phyloP scores from a whole-genome alignment of 1,140 invertebrate genomes.

The Drosophila leontia region DNA sequence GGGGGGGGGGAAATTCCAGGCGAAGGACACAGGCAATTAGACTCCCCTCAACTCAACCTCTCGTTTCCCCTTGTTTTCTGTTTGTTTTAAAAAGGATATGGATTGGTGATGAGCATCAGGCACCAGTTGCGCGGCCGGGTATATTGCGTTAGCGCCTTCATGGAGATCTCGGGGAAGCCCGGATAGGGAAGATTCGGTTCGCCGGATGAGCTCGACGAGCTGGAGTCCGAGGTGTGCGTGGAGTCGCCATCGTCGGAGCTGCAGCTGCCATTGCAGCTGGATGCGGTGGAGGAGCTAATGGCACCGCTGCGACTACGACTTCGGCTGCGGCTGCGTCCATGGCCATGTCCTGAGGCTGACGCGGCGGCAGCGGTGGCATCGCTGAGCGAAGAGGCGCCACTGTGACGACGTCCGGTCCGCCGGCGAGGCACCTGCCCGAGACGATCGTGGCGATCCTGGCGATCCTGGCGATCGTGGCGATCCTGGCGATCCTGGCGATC shows the following conservation, averaged over 20 bases:
- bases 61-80: slow-evolving; percentile 1
- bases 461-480: not conserved
- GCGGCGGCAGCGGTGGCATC: slow-evolving; percentile 32
- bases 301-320: slow-evolving; percentile 29
- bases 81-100: slow-evolving; percentile 95
- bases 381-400: slow-evolving; percentile 64
- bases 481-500: slow-evolving; percentile 12
- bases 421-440: slow-evolving; percentile 36
- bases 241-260: slow-evolving; percentile 87
- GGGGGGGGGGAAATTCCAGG: slow-evolving; percentile 21
- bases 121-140: slow-evolving; percentile 95
- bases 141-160: slow-evolving; percentile 94
- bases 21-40: slow-evolving; percentile 61
- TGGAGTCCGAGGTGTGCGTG: slow-evolving; percentile 67
- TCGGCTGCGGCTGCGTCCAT: not conserved
- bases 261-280: slow-evolving; percentile 85
- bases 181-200: slow-evolving; percentile 93
- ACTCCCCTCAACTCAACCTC: not conserved
- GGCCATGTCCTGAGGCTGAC: not conserved
- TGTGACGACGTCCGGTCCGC: slow-evolving; percentile 51
- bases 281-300: slow-evolving; percentile 65
- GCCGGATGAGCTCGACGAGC: slow-evolving; percentile 86
- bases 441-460: not conserved
- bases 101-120: slow-evolving; percentile 97
- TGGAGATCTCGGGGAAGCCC: slow-evolving; percentile 92